Evolutionary conservation across 2,113 vertebrate species (phyloP), one percentile per base, ranked within the genome.

Genomic region (Gasterosteus nipponicus): DNA sequence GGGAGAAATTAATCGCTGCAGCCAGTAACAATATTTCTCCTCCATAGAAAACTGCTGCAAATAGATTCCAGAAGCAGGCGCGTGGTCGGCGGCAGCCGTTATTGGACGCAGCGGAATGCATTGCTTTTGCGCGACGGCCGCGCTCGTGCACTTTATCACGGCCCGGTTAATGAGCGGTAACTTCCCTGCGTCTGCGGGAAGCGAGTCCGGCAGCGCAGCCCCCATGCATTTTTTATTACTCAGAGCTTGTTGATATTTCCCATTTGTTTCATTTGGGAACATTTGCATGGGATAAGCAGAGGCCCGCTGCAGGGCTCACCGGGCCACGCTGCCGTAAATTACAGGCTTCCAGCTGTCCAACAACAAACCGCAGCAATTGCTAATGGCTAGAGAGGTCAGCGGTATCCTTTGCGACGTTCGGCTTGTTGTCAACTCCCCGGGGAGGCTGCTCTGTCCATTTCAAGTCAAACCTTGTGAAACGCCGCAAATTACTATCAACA

Each of bases 201-300:
- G 73, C 65, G 2, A 74, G 81, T 77, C 80, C 60, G 31, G 73
- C 72, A 57, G 64, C 81, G 75, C 84, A 67, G 80, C 78, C 77
- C 84, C 77, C 69, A 89, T 91, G 86, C 87, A 93, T 92, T 90
- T 93, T 92, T 92, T 86, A 92, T 92, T 92, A 92, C 88, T 93
- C 85, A 81, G 83, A 78, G 80, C 82, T 86, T 90, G 91, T 91
- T 92, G 91, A 93, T 92, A 90, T 92, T 93, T 90, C 81, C 87
- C 62, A 82, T 90, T 91, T 83, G 81, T 91, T 93, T 87, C 81
- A 90, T 90, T 92, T 80, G 88, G 86, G 75, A 92, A 89, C 74
- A 93, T 91, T 87, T 89, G 84, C 91, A 91, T 92, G 66, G 80
- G 75, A 88, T 89, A 87, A 90, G 88, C 88, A 84, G 87, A 88